phyloP scores from a whole-genome alignment of 2,113 vertebrate genomes.

The Origma solitaria region DNA sequence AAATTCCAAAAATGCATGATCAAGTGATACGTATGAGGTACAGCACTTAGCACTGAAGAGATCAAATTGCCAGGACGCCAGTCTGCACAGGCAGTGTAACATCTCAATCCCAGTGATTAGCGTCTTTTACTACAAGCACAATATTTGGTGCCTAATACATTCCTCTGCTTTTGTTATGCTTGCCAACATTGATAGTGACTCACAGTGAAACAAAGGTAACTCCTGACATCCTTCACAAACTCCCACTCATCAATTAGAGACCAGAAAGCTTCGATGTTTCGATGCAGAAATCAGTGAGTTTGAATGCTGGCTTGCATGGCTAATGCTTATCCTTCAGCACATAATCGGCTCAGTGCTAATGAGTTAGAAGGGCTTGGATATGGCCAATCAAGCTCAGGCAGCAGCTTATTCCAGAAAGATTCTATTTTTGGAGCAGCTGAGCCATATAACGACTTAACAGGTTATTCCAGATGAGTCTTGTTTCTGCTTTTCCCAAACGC shows the following conservation, averaged over 20 bases:
- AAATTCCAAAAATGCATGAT: neutral
- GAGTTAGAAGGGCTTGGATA: neutral
- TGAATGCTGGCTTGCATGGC: neutral
- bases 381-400: neutral
- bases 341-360: neutral
- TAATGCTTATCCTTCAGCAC: neutral
- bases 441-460: neutral
- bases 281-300: neutral
- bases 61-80: neutral
- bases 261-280: neutral
- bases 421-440: conserved; percentile 33
- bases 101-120: neutral
- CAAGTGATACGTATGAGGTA: neutral
- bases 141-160: conserved; percentile 8
- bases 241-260: conserved; percentile 20
- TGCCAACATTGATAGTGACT: conserved; percentile 30
- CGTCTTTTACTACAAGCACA: neutral
- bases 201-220: conserved; percentile 37
- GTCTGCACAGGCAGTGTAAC: neutral
- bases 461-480: neutral
- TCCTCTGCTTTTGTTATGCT: conserved; percentile 2
- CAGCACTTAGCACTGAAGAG: neutral
- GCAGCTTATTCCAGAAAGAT: neutral
- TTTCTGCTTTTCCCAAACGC: neutral
- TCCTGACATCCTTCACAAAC: neutral